Percentiles rank a stretch among this genome's conserved stretches.
Conservation (phyloP, 2,113 vertebrate genomes). For the Eublepharis macularius region DNA sequence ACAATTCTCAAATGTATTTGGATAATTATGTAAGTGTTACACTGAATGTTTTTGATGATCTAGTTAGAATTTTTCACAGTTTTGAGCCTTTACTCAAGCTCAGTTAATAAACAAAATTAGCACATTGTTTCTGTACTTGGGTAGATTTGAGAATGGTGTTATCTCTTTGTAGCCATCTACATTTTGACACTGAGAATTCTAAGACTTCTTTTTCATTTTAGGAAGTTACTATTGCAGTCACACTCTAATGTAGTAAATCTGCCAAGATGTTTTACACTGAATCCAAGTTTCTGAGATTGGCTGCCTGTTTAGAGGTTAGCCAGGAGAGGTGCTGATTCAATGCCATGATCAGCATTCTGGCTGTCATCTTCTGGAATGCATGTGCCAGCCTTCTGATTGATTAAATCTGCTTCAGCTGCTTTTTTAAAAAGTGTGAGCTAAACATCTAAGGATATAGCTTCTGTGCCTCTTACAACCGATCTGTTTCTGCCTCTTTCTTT, state of each 20-base stretch:
- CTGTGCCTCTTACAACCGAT: no score
- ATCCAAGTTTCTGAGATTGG: no score
- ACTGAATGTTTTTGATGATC: slow-evolving; percentile 8
- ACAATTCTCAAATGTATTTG: slow-evolving; percentile 33
- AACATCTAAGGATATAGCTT: no score
- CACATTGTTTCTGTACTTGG: no score
- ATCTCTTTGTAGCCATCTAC: no score
- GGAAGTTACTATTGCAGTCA: neutral
- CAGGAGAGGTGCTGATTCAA: neutral
- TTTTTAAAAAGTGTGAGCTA: neutral
- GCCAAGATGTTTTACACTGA: accelerated
- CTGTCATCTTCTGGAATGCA: neutral
- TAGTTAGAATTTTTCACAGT: neutral
- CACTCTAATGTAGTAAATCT: neutral
- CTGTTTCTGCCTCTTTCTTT: no score
- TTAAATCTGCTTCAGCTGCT: neutral
- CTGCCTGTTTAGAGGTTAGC: neutral
- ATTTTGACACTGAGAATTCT: no score
- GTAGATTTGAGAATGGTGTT: no score
- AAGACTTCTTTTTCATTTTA: neutral
- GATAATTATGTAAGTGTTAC: slow-evolving; percentile 25
- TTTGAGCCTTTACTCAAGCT: neutral
- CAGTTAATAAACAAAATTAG: neutral
- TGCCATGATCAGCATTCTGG: neutral
- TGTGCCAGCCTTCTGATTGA: neutral